Evolutionary conservation across 2,888 invertebrate species (phyloP).

Genomic region (Andrena flavipes): DNA sequence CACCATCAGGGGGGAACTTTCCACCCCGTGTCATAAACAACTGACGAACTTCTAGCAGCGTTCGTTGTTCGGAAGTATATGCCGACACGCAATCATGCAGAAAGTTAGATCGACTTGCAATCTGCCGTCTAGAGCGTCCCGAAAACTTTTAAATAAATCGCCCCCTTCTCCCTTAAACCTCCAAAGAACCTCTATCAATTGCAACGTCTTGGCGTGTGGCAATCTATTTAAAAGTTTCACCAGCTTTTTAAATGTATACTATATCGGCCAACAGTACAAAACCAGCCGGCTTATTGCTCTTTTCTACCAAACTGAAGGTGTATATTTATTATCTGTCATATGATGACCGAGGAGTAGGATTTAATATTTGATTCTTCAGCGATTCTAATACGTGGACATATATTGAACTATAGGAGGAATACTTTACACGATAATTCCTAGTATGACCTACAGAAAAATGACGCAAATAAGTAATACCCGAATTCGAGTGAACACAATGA

Average conservation of each 20-base stretch:
- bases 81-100: conserved; percentile 51
- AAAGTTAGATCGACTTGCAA: conserved; percentile 68
- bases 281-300: conserved; percentile 1
- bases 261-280: neutral
- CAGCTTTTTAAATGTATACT: neutral
- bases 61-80: conserved; percentile 40
- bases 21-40: conserved; percentile 57
- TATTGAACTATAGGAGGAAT: no score
- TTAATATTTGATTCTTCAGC: no score
- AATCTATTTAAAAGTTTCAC: conserved; percentile 25
- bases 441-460: no score
- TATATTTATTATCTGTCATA: no score
- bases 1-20: conserved; percentile 36
- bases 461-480: no score
- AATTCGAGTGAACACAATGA: no score
- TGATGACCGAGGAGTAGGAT: no score
- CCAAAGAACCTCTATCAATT: conserved; percentile 29
- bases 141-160: conserved; percentile 57
- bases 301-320: neutral
- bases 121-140: conserved; percentile 15
- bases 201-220: conserved; percentile 5
- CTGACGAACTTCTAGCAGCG: conserved; percentile 60
- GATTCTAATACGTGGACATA: no score
- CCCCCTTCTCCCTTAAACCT: conserved; percentile 25
- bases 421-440: no score